Evolutionary conservation across 2,888 invertebrate species (phyloP).

Genomic region (Eumacrocentrus americanus): DNA sequence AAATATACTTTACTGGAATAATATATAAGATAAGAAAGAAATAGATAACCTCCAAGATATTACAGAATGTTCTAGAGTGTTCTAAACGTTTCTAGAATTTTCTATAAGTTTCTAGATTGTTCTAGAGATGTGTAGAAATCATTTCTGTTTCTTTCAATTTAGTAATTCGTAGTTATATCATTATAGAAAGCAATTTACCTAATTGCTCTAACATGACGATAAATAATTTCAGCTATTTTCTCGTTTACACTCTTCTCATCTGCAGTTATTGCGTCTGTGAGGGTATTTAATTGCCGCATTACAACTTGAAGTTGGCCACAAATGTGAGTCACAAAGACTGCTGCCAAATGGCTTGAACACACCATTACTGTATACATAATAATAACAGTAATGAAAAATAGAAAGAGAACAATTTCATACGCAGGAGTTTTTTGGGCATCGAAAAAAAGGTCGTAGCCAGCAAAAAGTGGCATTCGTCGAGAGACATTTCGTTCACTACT

Average conservation of each 20-base stretch:
- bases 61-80: too few species aligned
- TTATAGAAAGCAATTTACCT: neutral
- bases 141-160: too few species aligned
- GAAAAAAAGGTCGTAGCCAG: neutral
- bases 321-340: neutral
- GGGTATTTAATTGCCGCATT: neutral
- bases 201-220: neutral
- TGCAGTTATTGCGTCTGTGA: neutral
- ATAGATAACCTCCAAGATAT: too few species aligned
- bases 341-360: neutral
- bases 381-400: neutral
- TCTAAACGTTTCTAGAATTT: too few species aligned
- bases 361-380: neutral
- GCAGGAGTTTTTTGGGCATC: neutral
- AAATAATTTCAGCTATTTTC: neutral
- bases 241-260: neutral
- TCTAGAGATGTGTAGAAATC: too few species aligned
- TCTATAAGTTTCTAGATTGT: too few species aligned
- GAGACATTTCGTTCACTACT: neutral
- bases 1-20: too few species aligned
- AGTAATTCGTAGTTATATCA: too few species aligned
- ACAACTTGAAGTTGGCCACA: neutral
- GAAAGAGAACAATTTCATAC: neutral
- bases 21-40: too few species aligned
- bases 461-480: neutral